Base-by-base conservation (phyloP, 2,888 invertebrate genomes). In the Tachina fera region DNA sequence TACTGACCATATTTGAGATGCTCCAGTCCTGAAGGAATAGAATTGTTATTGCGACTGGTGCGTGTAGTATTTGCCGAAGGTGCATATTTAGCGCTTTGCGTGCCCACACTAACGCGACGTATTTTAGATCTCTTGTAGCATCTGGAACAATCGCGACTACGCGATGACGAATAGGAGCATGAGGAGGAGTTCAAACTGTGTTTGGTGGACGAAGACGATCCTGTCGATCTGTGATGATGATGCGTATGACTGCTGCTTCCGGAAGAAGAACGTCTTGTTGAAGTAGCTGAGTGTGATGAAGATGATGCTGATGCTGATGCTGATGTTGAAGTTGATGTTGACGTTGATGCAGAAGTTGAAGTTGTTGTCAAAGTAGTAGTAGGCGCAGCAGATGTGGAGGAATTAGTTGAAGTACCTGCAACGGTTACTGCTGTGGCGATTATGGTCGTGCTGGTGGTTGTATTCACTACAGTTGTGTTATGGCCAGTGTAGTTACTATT, bases 81-180 rank as follows among this genome's bases (percentile, higher is more conserved):
- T 3, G 89, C 87, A 58, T 88, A 89, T 70, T 89, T 90, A 39
- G 89, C 56, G 89, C 96, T 96, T 92, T 96, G 96, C 45, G 96
- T 95, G 16, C 96, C 96, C 84, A 96, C 95, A 88, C 95, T 96
- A 81, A 95, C 94, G 3, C 95, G 94, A 89, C 96, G 95, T 53
- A 95, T 94, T 89, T 96, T 95, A 22, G 96, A 95, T 22, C 96
- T 94, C 71, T 95, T 94, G 53, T 96, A 94, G 90, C 96, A 96
- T 85, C 95, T 94, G 82, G 95, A 95, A 90, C 96, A 96, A 58
- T 91, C 91, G 13, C 89, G 89, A 53, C 91, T 91, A 61, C 91
- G 90, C 6, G 87, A 88, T 45, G 89, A 88, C 14, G 88, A 88
- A 9, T 85, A 79, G 41, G 86, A 58, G 19, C 90, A 89, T 11